Evolutionary conservation across 2,888 invertebrate genomes (phyloP), one percentile per base, ranked within the genome.

Genomic region (Hirtodrosophila trivittata): DNA sequence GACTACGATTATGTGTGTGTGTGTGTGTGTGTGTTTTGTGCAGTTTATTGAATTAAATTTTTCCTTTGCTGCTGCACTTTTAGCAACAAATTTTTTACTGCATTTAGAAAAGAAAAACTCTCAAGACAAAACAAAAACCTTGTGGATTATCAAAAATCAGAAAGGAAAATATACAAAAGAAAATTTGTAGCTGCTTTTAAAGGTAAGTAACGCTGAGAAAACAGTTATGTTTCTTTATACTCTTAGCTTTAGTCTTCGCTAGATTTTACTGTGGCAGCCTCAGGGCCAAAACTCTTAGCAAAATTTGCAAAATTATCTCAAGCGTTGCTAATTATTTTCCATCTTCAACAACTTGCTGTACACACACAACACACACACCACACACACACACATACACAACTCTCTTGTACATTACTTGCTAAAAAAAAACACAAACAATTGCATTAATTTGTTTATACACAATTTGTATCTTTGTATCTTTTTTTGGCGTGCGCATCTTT

Each of bases 241-340:
- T n/a, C n/a, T n/a, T n/a, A n/a, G n/a, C n/a, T n/a, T n/a, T n/a
- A n/a, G n/a, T n/a, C n/a, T n/a, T n/a, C n/a, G n/a, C n/a, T n/a
- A n/a, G n/a, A n/a, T n/a, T n/a, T n/a, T n/a, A n/a, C n/a, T n/a
- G n/a, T n/a, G n/a, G n/a, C 30, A 26, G 18, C 10, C 64, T 55
- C 82, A 77, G 62, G 82, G 77, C 82, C 83, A 74, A 74, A 77
- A 58, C 56, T 63, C 60, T 70, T 67, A 60, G 66, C 65, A 50
- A 63, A 54, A 50, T 62, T 64, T 68, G 68, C 75, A 75, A 87
- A 78, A 72, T 66, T 63, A 75, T 76, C 76, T 86, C 82, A 87
- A 78, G 81, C 82, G 78, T 87, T 75, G 67, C 86, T 86, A 86
- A 86, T 87, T 84, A 80, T 85, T 77, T 75, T 60, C 54, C 60